Base-by-base conservation (phyloP, 2,113 vertebrate species). In the Sceloporus undulatus region DNA sequence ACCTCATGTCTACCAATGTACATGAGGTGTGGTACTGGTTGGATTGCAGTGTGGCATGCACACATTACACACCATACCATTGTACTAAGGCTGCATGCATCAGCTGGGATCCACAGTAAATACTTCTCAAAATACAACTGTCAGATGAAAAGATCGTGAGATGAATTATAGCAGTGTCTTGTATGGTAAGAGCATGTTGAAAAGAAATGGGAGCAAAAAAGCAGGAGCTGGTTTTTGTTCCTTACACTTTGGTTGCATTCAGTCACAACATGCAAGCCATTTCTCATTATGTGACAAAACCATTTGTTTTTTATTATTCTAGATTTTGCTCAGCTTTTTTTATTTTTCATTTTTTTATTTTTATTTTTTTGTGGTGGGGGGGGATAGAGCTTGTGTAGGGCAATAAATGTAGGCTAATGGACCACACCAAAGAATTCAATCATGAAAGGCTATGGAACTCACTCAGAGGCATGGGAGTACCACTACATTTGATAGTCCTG, bases 91-190 rank as follows among this genome's bases (percentile, higher is more conserved):
- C 79, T 91, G 79, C 87, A 65, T 88, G 52, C 85, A 75, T 52
- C 90, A 94, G 91, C 65, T 90, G 77, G 82, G n/a, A 93, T 76
- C 66, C 68, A 84, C 86, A 90, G 52, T 80, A 93, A 90, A 91
- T 92, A 80, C 87, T 87, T 5, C 0, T 85, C 9, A 92, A 88
- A 93, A 84, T 91, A 81, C 1, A n/a, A 29, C 38, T 76, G 73
- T 87, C 23, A 91, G 48, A 73, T 84, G 76, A 85, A 85, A 91
- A 90, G 48, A 85, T 91, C 56, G 4, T 40, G 75, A 70, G 81
- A 13, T 19, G 80, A 85, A 21, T 18, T 85, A 80, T 59, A 38
- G 76, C 84, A 74, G 56, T 2, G 4, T 23, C 40, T 27, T 68
- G 13, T 54, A 59, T 21, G 4, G 9, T 70, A 70, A 25, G 27